These are phyloP conservation scores for Trisateles emortualis DNA, from an alignment of 2,888 invertebrate species.

Conservation along the genomic window DNA sequence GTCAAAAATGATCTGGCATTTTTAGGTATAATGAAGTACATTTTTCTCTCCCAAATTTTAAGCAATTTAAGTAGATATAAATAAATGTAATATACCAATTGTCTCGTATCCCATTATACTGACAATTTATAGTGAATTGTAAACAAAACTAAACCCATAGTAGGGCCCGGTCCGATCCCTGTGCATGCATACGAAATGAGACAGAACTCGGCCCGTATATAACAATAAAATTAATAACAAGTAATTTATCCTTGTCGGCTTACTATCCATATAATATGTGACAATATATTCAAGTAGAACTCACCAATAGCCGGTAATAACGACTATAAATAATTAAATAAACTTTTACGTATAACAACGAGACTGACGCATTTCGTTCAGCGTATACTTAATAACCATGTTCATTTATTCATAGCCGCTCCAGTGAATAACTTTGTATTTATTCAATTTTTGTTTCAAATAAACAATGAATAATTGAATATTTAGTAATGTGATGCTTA, in stretches of 20 bases:
- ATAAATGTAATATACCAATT: neutral
- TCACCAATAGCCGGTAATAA: conserved; percentile 47
- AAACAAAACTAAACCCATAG: conserved; percentile 35
- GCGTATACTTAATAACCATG: conserved; percentile 35
- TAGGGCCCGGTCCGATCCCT: conserved; percentile 44
- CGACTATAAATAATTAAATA: conserved; percentile 58
- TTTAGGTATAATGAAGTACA: no score
- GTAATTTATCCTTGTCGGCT: conserved; percentile 62
- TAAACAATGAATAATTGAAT: conserved; percentile 50
- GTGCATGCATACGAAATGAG: conserved; percentile 61
- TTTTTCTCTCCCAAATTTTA: no score
- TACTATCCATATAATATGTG: conserved; percentile 51
- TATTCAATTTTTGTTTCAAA: conserved; percentile 48
- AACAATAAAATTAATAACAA: conserved; percentile 67
- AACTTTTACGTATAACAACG: conserved; percentile 54
- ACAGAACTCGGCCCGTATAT: conserved; percentile 46
- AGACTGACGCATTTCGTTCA: conserved; percentile 52
- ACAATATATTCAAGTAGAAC: conserved; percentile 32
- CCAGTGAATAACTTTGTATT: conserved; percentile 44
- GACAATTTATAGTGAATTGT: conserved; percentile 33
- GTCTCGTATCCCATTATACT: conserved; percentile 15
- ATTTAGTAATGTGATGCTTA: conserved; percentile 24
- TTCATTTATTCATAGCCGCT: conserved; percentile 49
- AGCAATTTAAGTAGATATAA: no score
- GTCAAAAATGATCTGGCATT: no score